Conservation (phyloP, 2,113 vertebrate species). For the Todiramphus chloris region DNA sequence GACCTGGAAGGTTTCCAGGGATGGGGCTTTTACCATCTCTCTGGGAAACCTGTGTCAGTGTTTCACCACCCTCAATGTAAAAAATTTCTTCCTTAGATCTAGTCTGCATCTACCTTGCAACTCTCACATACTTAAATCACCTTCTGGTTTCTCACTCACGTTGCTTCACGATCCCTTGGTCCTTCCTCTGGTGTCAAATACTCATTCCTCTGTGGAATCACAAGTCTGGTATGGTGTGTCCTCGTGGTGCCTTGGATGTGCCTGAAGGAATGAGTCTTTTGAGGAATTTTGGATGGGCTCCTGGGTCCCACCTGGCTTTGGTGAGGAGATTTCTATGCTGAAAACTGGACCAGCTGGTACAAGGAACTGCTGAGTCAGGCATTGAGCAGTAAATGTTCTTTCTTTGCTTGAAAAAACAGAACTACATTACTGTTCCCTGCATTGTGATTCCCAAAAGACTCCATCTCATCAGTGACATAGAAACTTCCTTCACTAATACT, state of each 20-base stretch:
- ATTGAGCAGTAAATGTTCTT: not conserved
- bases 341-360: not conserved
- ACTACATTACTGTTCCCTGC: not conserved
- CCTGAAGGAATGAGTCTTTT: not conserved
- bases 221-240: rapidly evolving
- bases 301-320: not conserved
- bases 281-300: not conserved
- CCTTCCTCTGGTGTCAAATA: not conserved
- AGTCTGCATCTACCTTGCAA: not conserved
- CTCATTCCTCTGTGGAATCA: not conserved
- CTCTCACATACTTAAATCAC: not conserved
- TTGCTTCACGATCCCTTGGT: not conserved
- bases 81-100: not conserved
- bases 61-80: not conserved
- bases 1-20: not conserved
- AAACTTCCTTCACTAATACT: not conserved
- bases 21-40: not conserved
- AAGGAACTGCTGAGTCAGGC: not conserved
- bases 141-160: not conserved
- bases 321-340: not conserved
- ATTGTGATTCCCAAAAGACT: not conserved
- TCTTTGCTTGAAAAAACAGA: not conserved
- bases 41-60: not conserved
- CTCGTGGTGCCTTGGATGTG: not conserved
- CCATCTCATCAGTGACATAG: not conserved